Conservation (phyloP, 2,797 vertebrate genomes). For the Danio tinwini region DNA sequence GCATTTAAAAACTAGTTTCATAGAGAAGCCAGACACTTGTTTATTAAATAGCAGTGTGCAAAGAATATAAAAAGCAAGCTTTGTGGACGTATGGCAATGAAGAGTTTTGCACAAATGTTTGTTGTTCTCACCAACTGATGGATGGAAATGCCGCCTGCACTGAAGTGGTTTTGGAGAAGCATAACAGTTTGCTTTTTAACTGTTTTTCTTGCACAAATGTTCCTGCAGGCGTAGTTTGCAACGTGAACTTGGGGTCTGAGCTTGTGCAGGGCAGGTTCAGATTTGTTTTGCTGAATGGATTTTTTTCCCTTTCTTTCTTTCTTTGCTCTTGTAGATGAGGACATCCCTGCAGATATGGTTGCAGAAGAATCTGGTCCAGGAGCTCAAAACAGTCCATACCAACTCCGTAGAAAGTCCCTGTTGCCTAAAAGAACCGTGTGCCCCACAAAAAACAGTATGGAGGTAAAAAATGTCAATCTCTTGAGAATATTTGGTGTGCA, state of each 20-base stretch:
- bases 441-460: slow-evolving; percentile 96
- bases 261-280: slow-evolving; percentile 35
- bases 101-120: background rate
- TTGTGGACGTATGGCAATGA: background rate
- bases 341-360: slow-evolving; percentile 99
- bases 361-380: slow-evolving; percentile 99
- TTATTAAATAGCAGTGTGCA: background rate
- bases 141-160: background rate
- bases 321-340: slow-evolving; percentile 87
- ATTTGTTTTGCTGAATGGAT: slow-evolving; percentile 29
- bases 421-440: slow-evolving; percentile 99
- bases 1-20: background rate
- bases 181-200: background rate
- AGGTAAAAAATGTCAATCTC: slow-evolving; percentile 76
- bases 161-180: slow-evolving; percentile 23
- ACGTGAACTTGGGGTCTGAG: background rate
- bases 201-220: slow-evolving; percentile 23
- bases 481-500: background rate
- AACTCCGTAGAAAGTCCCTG: slow-evolving; percentile 99
- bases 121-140: background rate
- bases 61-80: background rate
- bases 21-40: background rate
- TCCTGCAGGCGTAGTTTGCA: slow-evolving; percentile 9
- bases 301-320: background rate
- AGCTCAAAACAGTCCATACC: slow-evolving; percentile 99